A percentile compares a stretch with the other conserved stretches of the same genome.
These are phyloP conservation scores for Panagrolaimus sp. DNA, from an alignment of 1,140 invertebrate species.

Conservation along the genomic window DNA sequence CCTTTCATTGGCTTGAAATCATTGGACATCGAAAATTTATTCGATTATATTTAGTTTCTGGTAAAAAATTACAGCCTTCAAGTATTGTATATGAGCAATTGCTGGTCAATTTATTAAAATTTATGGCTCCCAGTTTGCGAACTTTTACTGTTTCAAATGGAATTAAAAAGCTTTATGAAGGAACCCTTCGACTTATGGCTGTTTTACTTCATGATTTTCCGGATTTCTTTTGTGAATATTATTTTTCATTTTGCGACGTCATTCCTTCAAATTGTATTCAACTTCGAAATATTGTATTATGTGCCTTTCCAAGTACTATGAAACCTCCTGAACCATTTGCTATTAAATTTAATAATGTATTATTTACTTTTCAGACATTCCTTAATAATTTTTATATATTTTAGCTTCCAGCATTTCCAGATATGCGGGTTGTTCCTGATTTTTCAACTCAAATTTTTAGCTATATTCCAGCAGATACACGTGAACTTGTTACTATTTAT, in stretches of 20 bases:
- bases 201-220: conserved; percentile 96
- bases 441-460: too few species aligned
- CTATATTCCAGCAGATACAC: too few species aligned
- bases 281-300: conserved; percentile 94
- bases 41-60: conserved; percentile 77
- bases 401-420: too few species aligned
- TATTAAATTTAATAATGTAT: too few species aligned
- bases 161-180: conserved; percentile 86
- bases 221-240: conserved; percentile 96
- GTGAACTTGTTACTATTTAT: too few species aligned
- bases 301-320: conserved; percentile 95
- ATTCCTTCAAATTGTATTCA: conserved; percentile 98
- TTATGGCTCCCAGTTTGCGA: conserved; percentile 86
- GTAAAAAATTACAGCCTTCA: conserved; percentile 52
- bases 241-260: conserved; percentile 95
- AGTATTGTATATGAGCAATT: conserved; percentile 71
- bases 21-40: conserved; percentile 90
- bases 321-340: conserved; percentile 90
- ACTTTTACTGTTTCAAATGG: conserved; percentile 90
- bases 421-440: too few species aligned
- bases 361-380: too few species aligned
- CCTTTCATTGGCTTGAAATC: conserved; percentile 94
- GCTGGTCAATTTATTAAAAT: conserved; percentile 88
- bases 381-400: too few species aligned
- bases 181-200: conserved; percentile 85